Base-by-base conservation (phyloP, 2,888 invertebrate genomes). In the Megamerina dolium region DNA sequence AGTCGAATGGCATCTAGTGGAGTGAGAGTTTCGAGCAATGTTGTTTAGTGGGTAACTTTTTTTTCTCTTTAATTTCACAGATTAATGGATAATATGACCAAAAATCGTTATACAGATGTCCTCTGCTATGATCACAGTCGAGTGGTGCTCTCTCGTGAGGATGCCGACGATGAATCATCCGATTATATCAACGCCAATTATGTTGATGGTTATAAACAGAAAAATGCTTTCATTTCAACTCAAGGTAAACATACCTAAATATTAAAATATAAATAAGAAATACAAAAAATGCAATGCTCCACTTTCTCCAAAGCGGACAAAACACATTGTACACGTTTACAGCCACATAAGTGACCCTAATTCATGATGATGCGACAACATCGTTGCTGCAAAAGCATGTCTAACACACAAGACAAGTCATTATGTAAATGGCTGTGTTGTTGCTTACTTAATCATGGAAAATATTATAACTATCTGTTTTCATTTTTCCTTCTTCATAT, bases 131-230 rank as follows among this genome's bases (percentile, higher is more conserved):
- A 97, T 74, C 93, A 94, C 73, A 88, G 89, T 67, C 80, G 96
- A 60, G 95, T 97, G 50, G 79, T 86, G 54, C 77, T 96, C 48
- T 83, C 88, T 23, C 80, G 80, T 66, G 74, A 82, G 26, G 83
- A 87, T 61, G 82, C 79, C 53, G 82, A 81, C 55, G 87, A 87
- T 63, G 78, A 83, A 53, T 77, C 80, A 60, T 82, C 85, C 37
- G 95, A 95, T 74, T 96, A 96, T 68, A 94, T 96, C 70, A 94
- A 97, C 75, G 96, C 95, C 44, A 96, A 96, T 77, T 96, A 87
- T 73, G 95, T 96, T 41, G 95, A 96, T 74, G 96, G 96, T 14
- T 96, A 95, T 74, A 91, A 92, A 71, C 95, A 95, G 74, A 91
- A 91, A 70, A 92, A 92, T 74, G 95, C 95, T 41, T 97, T 93